A percentile compares a stretch with the other conserved stretches of the same genome.
phyloP scores from a whole-genome alignment of 2,113 vertebrate species.

The Gadus chalcogrammus region DNA sequence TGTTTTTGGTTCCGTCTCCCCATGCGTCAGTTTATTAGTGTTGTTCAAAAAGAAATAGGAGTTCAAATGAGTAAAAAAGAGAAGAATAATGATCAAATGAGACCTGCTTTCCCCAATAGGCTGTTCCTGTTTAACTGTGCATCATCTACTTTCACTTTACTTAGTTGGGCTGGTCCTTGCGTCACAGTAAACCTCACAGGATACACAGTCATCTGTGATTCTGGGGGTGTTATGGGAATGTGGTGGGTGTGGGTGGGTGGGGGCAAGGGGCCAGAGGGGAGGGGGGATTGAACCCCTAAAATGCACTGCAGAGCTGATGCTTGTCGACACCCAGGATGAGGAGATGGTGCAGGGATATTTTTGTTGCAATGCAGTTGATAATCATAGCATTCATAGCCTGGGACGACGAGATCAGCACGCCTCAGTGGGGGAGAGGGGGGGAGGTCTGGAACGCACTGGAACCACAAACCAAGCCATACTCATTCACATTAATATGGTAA shows the following conservation, averaged over 20 bases:
- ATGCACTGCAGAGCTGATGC: slow-evolving; percentile 31
- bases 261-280: slow-evolving; percentile 20
- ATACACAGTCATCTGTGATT: slow-evolving; percentile 41
- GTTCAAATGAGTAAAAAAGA: too few relatives aligned
- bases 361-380: slow-evolving; percentile 71
- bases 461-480: neutral
- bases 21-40: too few relatives aligned
- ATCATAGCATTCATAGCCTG: slow-evolving; percentile 55
- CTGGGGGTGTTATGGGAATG: slow-evolving; percentile 8
- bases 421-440: neutral
- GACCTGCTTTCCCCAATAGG: too few relatives aligned
- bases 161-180: neutral
- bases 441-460: neutral
- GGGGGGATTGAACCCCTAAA: slow-evolving; percentile 15
- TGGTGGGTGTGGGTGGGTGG: slow-evolving; percentile 14
- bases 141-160: too few relatives aligned
- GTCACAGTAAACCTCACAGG: slow-evolving; percentile 49
- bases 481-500: neutral
- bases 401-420: neutral
- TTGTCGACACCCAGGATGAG: slow-evolving; percentile 25
- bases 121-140: too few relatives aligned
- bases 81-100: too few relatives aligned
- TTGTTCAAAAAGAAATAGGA: too few relatives aligned
- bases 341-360: slow-evolving; percentile 7
- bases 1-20: too few relatives aligned